Evolutionary conservation across 2,113 vertebrate genomes (phyloP).

Genomic region (Ceyx margarethae): DNA sequence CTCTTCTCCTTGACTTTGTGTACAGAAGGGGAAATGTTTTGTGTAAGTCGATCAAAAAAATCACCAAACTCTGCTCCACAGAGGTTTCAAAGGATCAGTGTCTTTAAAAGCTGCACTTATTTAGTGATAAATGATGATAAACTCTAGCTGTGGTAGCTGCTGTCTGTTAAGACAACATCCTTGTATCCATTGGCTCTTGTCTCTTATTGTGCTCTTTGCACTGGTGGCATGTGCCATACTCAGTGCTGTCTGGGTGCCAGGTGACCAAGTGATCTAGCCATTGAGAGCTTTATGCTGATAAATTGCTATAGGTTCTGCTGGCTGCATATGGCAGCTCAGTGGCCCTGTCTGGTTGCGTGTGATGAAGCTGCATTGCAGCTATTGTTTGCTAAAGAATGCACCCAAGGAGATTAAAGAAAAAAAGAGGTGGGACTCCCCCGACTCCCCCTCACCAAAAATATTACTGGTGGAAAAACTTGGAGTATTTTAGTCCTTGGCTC

Average conservation of each 20-base stretch:
- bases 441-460: not conserved
- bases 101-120: not conserved
- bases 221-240: constrained; percentile 24
- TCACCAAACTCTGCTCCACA: accelerated
- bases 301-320: not conserved
- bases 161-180: not conserved
- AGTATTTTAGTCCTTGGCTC: not conserved
- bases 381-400: not conserved
- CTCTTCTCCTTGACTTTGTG: not conserved
- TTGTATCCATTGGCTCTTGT: not conserved
- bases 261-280: not conserved
- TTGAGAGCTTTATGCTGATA: not conserved
- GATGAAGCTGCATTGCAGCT: not conserved
- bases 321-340: not conserved
- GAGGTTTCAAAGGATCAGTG: not conserved
- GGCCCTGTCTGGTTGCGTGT: not conserved
- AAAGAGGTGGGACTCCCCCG: accelerated
- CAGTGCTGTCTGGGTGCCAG: not conserved
- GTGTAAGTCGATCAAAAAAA: not conserved
- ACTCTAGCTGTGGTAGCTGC: not conserved
- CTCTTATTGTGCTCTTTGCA: not conserved
- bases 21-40: not conserved
- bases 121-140: not conserved
- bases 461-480: not conserved
- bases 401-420: not conserved